Evolutionary conservation across 2,113 vertebrate species (phyloP).

Genomic region (Gavialis gangeticus): DNA sequence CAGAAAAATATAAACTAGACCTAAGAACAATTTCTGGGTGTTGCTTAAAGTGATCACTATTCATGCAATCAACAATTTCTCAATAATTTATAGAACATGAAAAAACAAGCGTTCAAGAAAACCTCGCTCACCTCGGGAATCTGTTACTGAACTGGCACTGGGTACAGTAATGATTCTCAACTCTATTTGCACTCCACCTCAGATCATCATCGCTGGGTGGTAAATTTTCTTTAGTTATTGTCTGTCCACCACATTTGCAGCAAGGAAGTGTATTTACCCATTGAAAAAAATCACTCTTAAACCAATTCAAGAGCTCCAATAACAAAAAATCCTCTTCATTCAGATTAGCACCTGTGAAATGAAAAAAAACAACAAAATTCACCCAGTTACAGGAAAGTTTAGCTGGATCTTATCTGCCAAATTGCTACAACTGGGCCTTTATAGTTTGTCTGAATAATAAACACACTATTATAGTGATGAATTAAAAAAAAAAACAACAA

Average conservation of each 20-base stretch:
- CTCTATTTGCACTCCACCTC: constrained; percentile 86
- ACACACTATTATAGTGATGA: neutral
- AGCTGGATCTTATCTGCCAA: neutral
- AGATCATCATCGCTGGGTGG: constrained; percentile 85
- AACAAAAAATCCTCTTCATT: constrained; percentile 90
- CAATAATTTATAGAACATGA: neutral
- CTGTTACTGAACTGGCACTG: constrained; percentile 87
- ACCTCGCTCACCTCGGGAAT: constrained; percentile 89
- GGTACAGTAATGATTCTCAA: constrained; percentile 93
- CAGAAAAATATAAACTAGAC: neutral
- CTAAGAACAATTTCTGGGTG: neutral
- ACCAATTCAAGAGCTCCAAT: constrained; percentile 94
- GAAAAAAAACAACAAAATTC: constrained; percentile 17
- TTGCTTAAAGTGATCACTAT: neutral
- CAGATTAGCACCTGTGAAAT: constrained; percentile 82
- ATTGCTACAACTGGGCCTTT: neutral
- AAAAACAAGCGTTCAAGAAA: neutral
- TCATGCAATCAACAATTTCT: neutral
- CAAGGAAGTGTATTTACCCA: constrained; percentile 93
- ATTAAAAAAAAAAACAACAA: neutral
- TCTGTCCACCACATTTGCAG: constrained; percentile 86
- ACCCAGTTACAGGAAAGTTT: neutral
- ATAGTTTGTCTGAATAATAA: neutral
- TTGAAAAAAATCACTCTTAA: constrained; percentile 93
- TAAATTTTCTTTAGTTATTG: constrained; percentile 77